Percentiles rank a stretch among this genome's conserved stretches.
Conservation (phyloP, 1,140 invertebrate genomes). For the Bombus superbus region DNA sequence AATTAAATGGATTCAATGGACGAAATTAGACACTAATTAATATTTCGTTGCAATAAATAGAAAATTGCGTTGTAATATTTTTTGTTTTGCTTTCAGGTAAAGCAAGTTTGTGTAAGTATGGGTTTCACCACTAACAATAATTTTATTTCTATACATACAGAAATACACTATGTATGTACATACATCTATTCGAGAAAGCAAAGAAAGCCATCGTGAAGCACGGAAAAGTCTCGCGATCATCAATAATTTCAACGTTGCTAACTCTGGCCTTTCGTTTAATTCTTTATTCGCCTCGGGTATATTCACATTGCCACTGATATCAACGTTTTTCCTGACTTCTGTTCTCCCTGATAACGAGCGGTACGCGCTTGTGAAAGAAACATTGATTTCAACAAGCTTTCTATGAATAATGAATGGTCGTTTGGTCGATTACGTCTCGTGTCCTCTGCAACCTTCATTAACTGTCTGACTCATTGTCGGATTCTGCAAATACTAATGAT, state of each 20-base stretch:
- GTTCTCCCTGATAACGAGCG: conserved; percentile 5
- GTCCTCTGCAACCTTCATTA: not conserved
- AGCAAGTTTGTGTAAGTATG: too few relatives aligned
- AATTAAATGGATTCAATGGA: too few relatives aligned
- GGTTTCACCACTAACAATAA: not conserved
- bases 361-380: not conserved
- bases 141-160: not conserved
- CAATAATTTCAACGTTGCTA: conserved; percentile 22
- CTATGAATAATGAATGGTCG: not conserved
- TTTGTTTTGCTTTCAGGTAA: not conserved
- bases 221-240: not conserved
- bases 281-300: conserved; percentile 16
- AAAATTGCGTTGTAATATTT: not conserved
- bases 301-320: conserved; percentile 9
- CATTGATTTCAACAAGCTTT: conserved; percentile 19
- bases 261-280: conserved; percentile 32
- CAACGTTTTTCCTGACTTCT: not conserved
- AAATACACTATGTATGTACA: not conserved
- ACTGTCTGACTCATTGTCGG: not conserved
- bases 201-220: not conserved
- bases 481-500: not conserved
- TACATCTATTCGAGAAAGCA: not conserved
- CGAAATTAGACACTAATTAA: not conserved
- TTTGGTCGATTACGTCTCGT: not conserved
- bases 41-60: not conserved